A percentile compares a stretch with the other conserved stretches of the same genome.
These are phyloP conservation scores for Recurvirostra avosetta DNA, from an alignment of 2,113 vertebrate genomes.

Conservation along the genomic window DNA sequence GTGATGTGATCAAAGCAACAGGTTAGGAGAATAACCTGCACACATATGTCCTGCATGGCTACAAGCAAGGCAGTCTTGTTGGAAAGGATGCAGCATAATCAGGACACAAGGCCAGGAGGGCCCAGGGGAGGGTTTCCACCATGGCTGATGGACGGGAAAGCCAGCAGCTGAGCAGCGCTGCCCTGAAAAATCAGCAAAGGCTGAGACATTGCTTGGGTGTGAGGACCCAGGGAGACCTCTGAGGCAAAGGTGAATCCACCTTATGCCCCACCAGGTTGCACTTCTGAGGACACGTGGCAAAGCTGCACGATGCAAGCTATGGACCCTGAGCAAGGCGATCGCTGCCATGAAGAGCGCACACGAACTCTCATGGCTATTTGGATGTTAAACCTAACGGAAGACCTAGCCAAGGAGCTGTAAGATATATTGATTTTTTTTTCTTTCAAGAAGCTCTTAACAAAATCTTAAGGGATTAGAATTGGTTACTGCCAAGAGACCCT, in stretches of 20 bases:
- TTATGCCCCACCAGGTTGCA: background rate
- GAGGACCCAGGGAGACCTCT: background rate
- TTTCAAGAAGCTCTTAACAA: constrained; percentile 9
- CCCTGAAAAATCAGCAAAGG: background rate
- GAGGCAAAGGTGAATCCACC: background rate
- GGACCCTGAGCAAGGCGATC: fast-evolving
- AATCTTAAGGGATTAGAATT: constrained; percentile 1
- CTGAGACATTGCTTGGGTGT: background rate
- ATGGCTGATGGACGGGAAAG: fast-evolving
- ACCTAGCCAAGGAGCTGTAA: background rate
- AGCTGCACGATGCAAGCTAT: background rate
- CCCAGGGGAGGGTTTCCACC: background rate
- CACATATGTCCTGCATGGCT: background rate
- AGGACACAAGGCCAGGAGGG: background rate
- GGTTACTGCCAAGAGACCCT: constrained; percentile 17
- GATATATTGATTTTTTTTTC: background rate
- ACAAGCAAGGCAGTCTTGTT: background rate
- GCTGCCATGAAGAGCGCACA: fast-evolving
- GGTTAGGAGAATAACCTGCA: background rate
- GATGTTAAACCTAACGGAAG: background rate
- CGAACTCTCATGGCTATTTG: background rate
- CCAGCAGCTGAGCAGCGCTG: background rate
- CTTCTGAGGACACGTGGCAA: background rate
- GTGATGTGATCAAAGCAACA: background rate
- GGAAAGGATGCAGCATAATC: background rate